Base-by-base conservation (phyloP, 1,140 invertebrate genomes). In the Mactra quadrangularis region DNA sequence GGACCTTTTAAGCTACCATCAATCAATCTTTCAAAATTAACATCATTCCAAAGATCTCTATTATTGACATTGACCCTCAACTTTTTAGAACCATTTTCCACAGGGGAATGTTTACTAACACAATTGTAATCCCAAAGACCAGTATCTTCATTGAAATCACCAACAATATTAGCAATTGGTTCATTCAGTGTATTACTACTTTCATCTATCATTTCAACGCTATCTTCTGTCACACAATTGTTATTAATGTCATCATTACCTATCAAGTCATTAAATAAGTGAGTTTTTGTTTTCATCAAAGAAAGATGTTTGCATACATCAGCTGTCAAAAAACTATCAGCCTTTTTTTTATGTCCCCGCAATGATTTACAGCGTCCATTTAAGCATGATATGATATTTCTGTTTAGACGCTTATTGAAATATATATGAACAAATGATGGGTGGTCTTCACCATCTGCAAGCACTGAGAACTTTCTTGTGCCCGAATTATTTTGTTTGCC, bases 271-370 rank as follows among this genome's bases (percentile, higher is more conserved):
- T 64, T 13, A 27, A n/a, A 64, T 9, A 13, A 15, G 7, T 64
- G 27, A 27, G 15, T 15, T 2, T 64, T 13, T 1, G 13, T 33
- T 64, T 35, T 33, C 17, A 64, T 15, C 11, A 64, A 13, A 33
- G 27, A 15, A 33, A 64, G 7, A 22, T 70, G 66, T 70, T 52
- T 70, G 27, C 38, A 70, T 3, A 45, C 38, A 1, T 25, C 13
- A 38, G 2, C 41, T 22, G 1, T 41, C 19, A 27, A 11, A 52
- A 83, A 64, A 45, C 17, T 19, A 17, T 57, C 55, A 45, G 76
- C 47, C 55, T 83, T 83, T 57, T 55, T 74, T 68, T 83, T 83
- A 50, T 57, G 52, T 7, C 81, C 81, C 57, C 53, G 66, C 47
- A 25, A 33, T 31, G 57, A 47, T 72, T 47, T 52, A 45, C 79